Evolutionary conservation across 2,888 invertebrate species (phyloP), one percentile per base, ranked within the genome.

Genomic region (Bellardia pandia): DNA sequence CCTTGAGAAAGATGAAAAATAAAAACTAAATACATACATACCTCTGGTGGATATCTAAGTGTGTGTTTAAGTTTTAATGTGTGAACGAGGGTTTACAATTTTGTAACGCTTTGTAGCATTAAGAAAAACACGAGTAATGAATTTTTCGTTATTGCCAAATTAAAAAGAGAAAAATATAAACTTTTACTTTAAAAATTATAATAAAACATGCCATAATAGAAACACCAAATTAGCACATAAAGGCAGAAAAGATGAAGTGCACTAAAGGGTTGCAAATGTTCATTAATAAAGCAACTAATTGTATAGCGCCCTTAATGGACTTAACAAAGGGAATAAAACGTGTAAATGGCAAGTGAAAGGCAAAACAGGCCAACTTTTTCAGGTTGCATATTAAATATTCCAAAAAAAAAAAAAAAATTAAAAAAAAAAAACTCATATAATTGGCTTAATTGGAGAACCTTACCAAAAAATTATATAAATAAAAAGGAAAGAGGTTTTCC

Each of bases 251-350:
- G 14, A 45, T 16, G 16, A 83, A 51, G 9, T 58, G 8, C 13
- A 37, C 16, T n/a, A 53, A 66, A 72, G 72, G 64, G 72, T 51
- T 60, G 60, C 66, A 68, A 79, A 76, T 45, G 45, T 66, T 60
- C 5, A n/a, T 64, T 86, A 74, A 76, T 71, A 62, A 77, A 81
- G 58, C 30, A 72, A 66, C 81, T 85, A 85, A 87, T 87, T 85
- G 77, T 64, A 45, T 69, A 42, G 74, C n/a, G n/a, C 71, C 75
- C 68, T 53, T 85, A 81, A 81, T 78, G 51, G 53, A 68, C 62
- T 53, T 45, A 53, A 60, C 68, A 81, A 74, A 74, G 33, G 51
- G 40, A 53, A 84, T 80, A 69, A 78, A 88, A 85, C 33, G 58
- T 77, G 72, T 66, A 79, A 77, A 85, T 58, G 62, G 58, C 66